These are phyloP conservation scores for Drosophila mojavensis DNA, from an alignment of 1,140 invertebrate genomes.

Conservation along the genomic window DNA sequence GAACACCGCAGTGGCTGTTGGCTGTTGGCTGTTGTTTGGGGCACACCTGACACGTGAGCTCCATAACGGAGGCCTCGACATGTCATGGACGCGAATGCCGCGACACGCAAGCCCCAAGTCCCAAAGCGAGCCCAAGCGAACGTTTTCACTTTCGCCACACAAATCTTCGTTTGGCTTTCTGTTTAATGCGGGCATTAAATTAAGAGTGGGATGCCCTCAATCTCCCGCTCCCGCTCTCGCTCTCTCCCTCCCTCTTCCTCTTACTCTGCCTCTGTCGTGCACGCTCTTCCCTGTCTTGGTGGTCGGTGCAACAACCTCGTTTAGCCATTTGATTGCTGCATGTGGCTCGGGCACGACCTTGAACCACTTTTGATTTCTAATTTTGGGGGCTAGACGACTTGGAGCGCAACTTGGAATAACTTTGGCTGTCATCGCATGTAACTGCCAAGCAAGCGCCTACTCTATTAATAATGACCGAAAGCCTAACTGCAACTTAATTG, in stretches of 20 bases:
- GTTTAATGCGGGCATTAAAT: slow-evolving; percentile 58
- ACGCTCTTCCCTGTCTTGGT: too few relatives aligned
- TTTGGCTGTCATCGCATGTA: slow-evolving; percentile 23
- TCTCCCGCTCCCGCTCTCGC: too few relatives aligned
- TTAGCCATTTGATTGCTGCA: slow-evolving; percentile 47
- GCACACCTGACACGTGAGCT: slow-evolving; percentile 73
- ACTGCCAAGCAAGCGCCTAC: not conserved
- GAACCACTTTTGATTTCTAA: slow-evolving; percentile 77
- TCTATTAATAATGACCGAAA: slow-evolving; percentile 61
- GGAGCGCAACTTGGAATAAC: slow-evolving; percentile 35
- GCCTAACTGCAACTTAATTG: slow-evolving; percentile 68
- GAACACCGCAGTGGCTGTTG: slow-evolving; percentile 42
- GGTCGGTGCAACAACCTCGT: slow-evolving; percentile 75
- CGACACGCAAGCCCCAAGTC: slow-evolving; percentile 62
- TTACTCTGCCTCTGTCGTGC: too few relatives aligned
- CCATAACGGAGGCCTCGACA: slow-evolving; percentile 63
- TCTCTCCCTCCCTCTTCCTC: too few relatives aligned
- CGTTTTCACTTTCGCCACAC: slow-evolving; percentile 55
- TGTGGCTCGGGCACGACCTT: slow-evolving; percentile 54
- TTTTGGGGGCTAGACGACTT: slow-evolving; percentile 32
- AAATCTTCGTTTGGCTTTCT: slow-evolving; percentile 41
- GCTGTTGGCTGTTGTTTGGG: not conserved
- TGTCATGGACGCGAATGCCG: slow-evolving; percentile 68
- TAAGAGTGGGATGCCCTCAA: too few relatives aligned
- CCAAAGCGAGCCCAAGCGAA: slow-evolving; percentile 1